These are phyloP conservation scores for Boloria euphrosyne DNA, from an alignment of 2,888 invertebrate genomes.

Conservation along the genomic window DNA sequence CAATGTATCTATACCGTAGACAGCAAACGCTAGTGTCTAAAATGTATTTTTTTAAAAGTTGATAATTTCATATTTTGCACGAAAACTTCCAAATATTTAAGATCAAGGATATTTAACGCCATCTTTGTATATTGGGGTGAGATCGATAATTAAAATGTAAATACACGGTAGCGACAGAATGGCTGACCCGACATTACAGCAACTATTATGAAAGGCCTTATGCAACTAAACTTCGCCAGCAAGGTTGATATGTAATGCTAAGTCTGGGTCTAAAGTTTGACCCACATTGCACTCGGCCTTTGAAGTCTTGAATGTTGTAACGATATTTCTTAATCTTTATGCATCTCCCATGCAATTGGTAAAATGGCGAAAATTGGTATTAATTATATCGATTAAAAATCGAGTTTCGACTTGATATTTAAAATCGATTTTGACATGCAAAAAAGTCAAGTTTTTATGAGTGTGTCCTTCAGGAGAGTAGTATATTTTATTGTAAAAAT, in stretches of 20 bases:
- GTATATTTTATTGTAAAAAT: too few relatives aligned
- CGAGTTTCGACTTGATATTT: constrained; percentile 15
- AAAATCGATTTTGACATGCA: constrained; percentile 12
- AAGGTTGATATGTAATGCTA: constrained; percentile 57
- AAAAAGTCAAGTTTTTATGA: constrained; percentile 3
- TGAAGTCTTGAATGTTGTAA: constrained; percentile 34
- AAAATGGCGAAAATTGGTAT: constrained; percentile 22
- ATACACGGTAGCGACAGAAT: constrained; percentile 39
- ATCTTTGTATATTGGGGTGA: constrained; percentile 26
- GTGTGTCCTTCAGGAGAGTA: background rate
- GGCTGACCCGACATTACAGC: constrained; percentile 47
- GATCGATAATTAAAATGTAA: constrained; percentile 48
- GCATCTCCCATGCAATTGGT: constrained; percentile 34
- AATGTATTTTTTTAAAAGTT: constrained; percentile 25
- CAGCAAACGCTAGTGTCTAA: constrained; percentile 10
- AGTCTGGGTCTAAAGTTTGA: constrained; percentile 62
- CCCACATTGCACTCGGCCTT: constrained; percentile 55
- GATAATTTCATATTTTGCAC: constrained; percentile 22
- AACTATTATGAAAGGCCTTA: constrained; percentile 59
- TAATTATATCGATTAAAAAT: constrained; percentile 18
- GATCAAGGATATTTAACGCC: constrained; percentile 28
- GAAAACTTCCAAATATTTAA: constrained; percentile 27
- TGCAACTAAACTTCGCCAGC: constrained; percentile 55
- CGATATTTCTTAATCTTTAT: constrained; percentile 34
- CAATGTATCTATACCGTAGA: background rate